Evolutionary conservation across 2,888 invertebrate genomes (phyloP).

Genomic region (Pammene fasciana): DNA sequence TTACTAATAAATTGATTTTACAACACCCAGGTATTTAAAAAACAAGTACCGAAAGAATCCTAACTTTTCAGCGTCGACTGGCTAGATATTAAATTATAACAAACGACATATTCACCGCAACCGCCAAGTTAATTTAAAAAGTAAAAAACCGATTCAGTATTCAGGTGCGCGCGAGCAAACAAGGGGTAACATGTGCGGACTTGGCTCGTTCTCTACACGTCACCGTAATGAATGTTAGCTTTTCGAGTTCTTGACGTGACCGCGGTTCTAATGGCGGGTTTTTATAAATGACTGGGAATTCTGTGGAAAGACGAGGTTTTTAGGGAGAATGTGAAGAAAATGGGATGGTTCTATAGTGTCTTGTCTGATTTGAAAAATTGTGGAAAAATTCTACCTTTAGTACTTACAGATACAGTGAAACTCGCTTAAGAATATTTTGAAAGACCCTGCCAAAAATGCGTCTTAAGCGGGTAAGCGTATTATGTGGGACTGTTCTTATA

Average conservation of each 20-base stretch:
- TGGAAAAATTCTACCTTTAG: too few species aligned
- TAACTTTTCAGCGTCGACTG: too few species aligned
- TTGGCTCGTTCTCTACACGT: conserved; percentile 49
- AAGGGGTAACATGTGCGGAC: conserved; percentile 43
- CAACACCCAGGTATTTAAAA: too few species aligned
- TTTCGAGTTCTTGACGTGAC: conserved; percentile 37
- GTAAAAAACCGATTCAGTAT: conserved; percentile 43
- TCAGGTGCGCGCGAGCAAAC: conserved; percentile 45
- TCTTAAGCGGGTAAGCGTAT: too few species aligned
- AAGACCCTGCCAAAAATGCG: too few species aligned
- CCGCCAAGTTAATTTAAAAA: conserved; percentile 31
- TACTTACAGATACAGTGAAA: too few species aligned
- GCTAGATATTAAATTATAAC: not conserved
- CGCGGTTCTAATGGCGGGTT: conserved; percentile 28
- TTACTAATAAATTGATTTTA: too few species aligned
- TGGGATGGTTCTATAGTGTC: too few species aligned
- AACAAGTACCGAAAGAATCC: too few species aligned
- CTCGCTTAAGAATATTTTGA: too few species aligned
- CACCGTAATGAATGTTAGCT: conserved; percentile 45
- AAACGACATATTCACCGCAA: conserved; percentile 11
- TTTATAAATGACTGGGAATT: conserved; percentile 20
- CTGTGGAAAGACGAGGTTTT: conserved; percentile 2
- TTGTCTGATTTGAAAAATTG: too few species aligned
- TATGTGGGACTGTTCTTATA: too few species aligned
- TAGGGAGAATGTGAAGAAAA: not conserved